Evolutionary conservation across 2,888 invertebrate species (phyloP).

Genomic region (Drosophila sordidula): DNA sequence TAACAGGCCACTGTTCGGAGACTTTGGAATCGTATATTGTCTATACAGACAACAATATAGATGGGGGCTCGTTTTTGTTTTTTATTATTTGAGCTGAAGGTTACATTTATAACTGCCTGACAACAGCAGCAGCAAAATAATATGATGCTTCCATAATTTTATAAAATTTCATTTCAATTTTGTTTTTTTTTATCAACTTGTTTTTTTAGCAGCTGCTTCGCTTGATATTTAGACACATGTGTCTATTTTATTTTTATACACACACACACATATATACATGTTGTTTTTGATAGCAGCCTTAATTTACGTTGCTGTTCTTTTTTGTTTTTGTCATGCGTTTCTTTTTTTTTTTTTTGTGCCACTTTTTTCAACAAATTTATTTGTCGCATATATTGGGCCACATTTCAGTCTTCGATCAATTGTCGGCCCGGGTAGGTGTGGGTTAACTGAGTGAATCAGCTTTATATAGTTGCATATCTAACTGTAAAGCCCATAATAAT

Average conservation of each 20-base stretch:
- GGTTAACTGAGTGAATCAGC: slow-evolving; percentile 27
- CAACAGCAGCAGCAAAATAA: slow-evolving; percentile 21
- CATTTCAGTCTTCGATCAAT: slow-evolving; percentile 66
- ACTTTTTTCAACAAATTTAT: slow-evolving; percentile 47
- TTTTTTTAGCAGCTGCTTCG: slow-evolving; percentile 35
- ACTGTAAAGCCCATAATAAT: too few species aligned
- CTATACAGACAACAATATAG: background rate
- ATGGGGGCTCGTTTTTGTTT: slow-evolving; percentile 49
- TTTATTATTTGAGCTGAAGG: slow-evolving; percentile 36
- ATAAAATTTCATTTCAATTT: slow-evolving; percentile 25
- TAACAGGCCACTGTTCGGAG: slow-evolving; percentile 22
- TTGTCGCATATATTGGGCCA: slow-evolving; percentile 32
- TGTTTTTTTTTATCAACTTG: slow-evolving; percentile 62
- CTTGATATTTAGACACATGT: slow-evolving; percentile 47
- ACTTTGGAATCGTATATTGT: slow-evolving; percentile 26
- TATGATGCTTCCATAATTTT: slow-evolving; percentile 39
- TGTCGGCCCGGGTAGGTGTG: slow-evolving; percentile 72
- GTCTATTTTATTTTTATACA: slow-evolving; percentile 68
- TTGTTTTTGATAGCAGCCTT: slow-evolving; percentile 58
- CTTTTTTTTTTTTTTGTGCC: slow-evolving; percentile 3
- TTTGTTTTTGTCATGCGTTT: slow-evolving; percentile 54
- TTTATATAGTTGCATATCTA: slow-evolving; percentile 10
- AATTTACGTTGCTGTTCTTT: slow-evolving; percentile 42
- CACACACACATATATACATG: slow-evolving; percentile 11
- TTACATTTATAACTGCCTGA: slow-evolving; percentile 36